Conservation (phyloP, 2,113 vertebrate genomes). For the Solenodon paradoxus region DNA sequence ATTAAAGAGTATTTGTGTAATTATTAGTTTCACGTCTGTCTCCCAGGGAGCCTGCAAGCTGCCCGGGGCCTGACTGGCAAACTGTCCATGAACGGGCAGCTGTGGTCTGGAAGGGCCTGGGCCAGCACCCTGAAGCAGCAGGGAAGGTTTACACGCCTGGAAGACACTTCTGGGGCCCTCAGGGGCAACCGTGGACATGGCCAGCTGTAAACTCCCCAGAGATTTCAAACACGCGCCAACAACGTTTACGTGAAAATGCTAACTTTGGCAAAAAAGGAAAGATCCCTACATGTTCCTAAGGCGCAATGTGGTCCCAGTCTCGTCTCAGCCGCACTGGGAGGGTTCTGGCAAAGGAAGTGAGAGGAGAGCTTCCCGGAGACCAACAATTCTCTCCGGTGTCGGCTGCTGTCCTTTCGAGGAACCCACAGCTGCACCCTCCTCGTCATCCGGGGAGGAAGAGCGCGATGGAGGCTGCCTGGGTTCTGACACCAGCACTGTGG, state of each 20-base stretch:
- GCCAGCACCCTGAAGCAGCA: background rate
- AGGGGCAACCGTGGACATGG: background rate
- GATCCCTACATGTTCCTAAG: background rate
- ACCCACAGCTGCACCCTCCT: background rate
- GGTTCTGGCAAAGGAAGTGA: background rate
- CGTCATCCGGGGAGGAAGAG: background rate
- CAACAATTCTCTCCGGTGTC: background rate
- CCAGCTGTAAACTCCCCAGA: background rate
- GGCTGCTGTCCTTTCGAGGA: background rate
- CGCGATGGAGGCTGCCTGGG: background rate
- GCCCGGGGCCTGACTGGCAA: background rate
- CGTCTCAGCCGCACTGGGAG: background rate
- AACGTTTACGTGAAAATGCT: background rate
- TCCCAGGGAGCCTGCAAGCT: slow-evolving; percentile 44
- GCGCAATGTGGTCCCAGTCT: background rate
- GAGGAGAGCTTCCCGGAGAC: background rate
- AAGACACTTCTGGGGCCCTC: background rate
- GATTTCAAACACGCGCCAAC: background rate
- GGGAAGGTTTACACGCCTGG: background rate
- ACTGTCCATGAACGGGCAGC: background rate
- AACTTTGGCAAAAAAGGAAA: background rate
- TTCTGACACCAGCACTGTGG: background rate
- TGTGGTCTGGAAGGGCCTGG: background rate
- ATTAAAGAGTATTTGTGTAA: slow-evolving; percentile 71
- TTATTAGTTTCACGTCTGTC: slow-evolving; percentile 63